A percentile compares a stretch with the other conserved stretches of the same genome.
These are phyloP conservation scores for Strix aluco DNA, from an alignment of 2,113 vertebrate genomes.

Conservation along the genomic window DNA sequence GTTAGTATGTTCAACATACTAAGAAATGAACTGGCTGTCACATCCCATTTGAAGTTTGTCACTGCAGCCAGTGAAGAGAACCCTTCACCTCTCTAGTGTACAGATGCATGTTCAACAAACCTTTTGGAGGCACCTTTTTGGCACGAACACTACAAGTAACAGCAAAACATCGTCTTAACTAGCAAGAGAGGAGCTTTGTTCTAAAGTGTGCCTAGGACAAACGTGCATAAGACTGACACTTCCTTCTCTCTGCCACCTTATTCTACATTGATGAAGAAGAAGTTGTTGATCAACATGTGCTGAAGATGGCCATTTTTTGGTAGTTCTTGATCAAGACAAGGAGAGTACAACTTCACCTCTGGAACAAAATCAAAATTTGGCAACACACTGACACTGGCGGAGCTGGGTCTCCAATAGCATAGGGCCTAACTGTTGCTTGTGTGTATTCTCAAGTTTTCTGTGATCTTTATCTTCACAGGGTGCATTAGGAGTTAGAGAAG, in stretches of 20 bases:
- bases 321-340: background rate
- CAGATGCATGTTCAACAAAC: slow-evolving; percentile 5
- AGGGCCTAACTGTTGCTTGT: background rate
- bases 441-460: background rate
- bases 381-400: background rate
- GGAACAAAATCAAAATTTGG: background rate
- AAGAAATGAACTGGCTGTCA: background rate
- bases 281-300: background rate
- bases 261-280: background rate
- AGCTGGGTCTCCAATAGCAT: background rate
- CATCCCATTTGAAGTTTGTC: background rate
- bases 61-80: slow-evolving; percentile 39
- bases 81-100: slow-evolving; percentile 34
- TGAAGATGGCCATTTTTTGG: background rate
- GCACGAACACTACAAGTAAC: background rate
- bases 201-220: background rate
- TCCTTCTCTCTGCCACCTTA: background rate
- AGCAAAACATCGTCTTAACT: background rate
- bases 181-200: background rate
- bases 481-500: background rate
- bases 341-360: background rate
- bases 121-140: slow-evolving; percentile 4
- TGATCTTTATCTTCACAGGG: background rate
- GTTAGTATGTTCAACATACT: background rate
- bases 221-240: background rate